phyloP scores from a whole-genome alignment of 2,113 vertebrate genomes.

The Strigops habroptila region DNA sequence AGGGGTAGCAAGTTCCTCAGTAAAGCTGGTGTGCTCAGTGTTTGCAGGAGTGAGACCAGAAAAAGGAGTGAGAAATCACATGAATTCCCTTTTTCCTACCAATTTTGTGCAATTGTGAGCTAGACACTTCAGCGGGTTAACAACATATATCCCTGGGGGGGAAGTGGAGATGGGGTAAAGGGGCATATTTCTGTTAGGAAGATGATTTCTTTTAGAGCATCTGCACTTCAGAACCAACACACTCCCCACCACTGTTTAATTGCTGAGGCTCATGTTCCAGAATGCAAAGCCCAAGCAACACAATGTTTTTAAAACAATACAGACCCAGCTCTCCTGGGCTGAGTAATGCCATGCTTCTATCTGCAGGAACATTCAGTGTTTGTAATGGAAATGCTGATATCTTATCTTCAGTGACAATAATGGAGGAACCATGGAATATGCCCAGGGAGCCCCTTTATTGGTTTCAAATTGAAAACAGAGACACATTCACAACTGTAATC shows the following conservation, averaged over 20 bases:
- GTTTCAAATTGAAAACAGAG: neutral
- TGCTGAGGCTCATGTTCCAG: neutral
- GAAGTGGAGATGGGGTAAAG: neutral
- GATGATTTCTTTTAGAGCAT: neutral
- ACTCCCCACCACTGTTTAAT: no score
- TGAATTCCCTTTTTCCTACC: neutral
- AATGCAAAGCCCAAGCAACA: neutral
- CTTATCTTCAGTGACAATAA: slow-evolving; percentile 17
- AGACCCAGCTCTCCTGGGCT: neutral
- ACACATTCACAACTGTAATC: slow-evolving; percentile 30
- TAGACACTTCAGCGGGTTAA: neutral
- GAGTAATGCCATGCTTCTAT: neutral
- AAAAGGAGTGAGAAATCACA: neutral
- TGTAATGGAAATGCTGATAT: neutral
- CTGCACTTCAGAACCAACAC: neutral
- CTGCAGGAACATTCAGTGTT: neutral
- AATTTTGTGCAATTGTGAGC: neutral
- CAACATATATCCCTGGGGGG: neutral
- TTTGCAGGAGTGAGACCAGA: neutral
- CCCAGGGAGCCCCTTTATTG: neutral
- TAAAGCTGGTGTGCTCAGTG: neutral
- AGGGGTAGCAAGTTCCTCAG: neutral
- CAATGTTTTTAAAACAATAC: neutral
- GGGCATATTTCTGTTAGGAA: neutral
- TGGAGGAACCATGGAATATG: neutral